Base-by-base conservation (phyloP, 1,140 invertebrate genomes). In the Calycopis cecrops region DNA sequence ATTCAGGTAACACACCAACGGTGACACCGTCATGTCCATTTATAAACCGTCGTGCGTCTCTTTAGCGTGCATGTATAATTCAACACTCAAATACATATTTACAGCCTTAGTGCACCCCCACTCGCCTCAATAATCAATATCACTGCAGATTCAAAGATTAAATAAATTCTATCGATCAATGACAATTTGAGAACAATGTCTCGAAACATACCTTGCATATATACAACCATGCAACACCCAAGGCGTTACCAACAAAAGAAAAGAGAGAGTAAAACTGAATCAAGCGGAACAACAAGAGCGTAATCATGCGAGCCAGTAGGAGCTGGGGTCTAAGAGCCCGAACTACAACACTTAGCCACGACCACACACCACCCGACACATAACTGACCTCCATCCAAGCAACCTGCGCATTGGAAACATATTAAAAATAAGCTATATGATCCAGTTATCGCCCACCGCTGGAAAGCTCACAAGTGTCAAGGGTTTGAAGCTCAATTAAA, bases 351-450 rank as follows among this genome's bases (percentile, higher is more conserved):
- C 63, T 68, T 47, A 48, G 58, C 63, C 40, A 38, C 38, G 48
- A 49, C 49, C 44, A 58, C 55, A 56, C 59, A 72, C 69, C 74
- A 60, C 59, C 59, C 59, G 63, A 68, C 63, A 63, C 60, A 44
- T 40, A 64, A 85, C 79, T 82, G 73, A 90, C 89, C 89, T 90
- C 87, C 73, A 85, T 89, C 88, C 88, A 88, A 83, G 89, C 88
- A 75, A 89, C 84, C 89, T 90, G 84, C 79, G 68, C 74, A 76
- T 65, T 67, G 57, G 65, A 78, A 82, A 73, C 53, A 48, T 59
- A 53, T 71, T 74, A 65, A 76, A 75, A 67, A 28, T 28, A 6
- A 28, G 2, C 6, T 28, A 6, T 28, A 28, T 28, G 2, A 28
- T 6, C 21, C 21, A 28, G 21, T 28, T 28, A 28, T 28, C 21